These are phyloP conservation scores for Papilio glaucus DNA, from an alignment of 1,140 invertebrate species.

Conservation along the genomic window DNA sequence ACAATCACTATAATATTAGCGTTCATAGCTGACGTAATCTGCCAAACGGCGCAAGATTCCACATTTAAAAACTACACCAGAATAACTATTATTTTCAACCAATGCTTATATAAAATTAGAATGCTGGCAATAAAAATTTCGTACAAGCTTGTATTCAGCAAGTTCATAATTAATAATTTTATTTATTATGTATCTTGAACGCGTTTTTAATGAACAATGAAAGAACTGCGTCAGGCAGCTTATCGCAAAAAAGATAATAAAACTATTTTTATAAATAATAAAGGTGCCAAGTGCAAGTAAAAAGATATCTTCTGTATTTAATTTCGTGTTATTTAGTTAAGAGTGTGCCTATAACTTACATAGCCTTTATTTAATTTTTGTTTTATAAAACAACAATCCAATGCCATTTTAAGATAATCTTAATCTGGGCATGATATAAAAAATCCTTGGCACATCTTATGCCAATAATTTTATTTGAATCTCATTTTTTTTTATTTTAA, in stretches of 20 bases:
- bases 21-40: not conserved
- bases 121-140: too few species aligned
- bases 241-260: slow-evolving; percentile 29
- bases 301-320: not conserved
- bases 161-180: too few species aligned
- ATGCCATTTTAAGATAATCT: not conserved
- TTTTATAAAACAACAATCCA: not conserved
- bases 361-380: too few species aligned
- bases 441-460: not conserved
- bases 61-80: too few species aligned
- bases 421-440: not conserved
- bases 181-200: not conserved
- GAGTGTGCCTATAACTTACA: not conserved
- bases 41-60: too few species aligned
- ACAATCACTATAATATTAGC: not conserved
- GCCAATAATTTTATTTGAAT: not conserved
- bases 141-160: too few species aligned
- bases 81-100: too few species aligned
- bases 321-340: not conserved
- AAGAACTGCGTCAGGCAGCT: not conserved
- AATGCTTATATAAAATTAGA: too few species aligned
- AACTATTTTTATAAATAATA: slow-evolving; percentile 23
- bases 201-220: not conserved
- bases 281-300: not conserved
- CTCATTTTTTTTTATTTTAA: too few species aligned